Percentiles rank a stretch among this genome's conserved stretches.
Conservation (phyloP, 2,888 invertebrate species). For the Pollenia labialis region DNA sequence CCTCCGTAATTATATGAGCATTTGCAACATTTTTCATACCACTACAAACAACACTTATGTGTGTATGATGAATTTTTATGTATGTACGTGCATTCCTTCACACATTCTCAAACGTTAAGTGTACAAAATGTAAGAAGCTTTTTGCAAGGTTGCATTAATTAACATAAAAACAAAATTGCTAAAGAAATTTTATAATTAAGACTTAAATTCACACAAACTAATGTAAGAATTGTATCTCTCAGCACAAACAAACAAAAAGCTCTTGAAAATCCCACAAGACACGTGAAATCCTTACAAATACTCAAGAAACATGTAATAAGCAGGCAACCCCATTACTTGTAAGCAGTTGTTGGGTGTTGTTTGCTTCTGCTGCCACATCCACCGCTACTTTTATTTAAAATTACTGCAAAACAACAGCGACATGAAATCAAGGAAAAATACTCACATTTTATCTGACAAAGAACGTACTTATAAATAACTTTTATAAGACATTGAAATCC, state of each 20-base stretch:
- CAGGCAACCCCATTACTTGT: slow-evolving; percentile 48
- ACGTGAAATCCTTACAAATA: slow-evolving; percentile 60
- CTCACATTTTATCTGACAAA: slow-evolving; percentile 35
- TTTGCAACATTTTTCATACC: neutral
- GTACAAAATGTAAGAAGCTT: slow-evolving; percentile 43
- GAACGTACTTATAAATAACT: neutral
- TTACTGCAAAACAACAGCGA: slow-evolving; percentile 44
- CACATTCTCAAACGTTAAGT: slow-evolving; percentile 42
- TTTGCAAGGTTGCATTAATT: slow-evolving; percentile 75
- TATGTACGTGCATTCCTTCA: slow-evolving; percentile 1
- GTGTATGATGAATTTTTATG: neutral
- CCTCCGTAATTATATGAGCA: slow-evolving; percentile 12
- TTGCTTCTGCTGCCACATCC: neutral
- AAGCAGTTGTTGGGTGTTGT: slow-evolving; percentile 31
- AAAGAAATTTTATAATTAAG: slow-evolving; percentile 66
- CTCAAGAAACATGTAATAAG: slow-evolving; percentile 37
- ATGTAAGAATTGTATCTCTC: slow-evolving; percentile 22
- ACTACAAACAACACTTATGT: neutral
- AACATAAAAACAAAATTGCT: slow-evolving; percentile 70
- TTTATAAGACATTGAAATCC: slow-evolving; percentile 59
- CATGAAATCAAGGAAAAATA: slow-evolving; percentile 30
- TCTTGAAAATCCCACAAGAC: slow-evolving; percentile 70
- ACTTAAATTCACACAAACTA: slow-evolving; percentile 54
- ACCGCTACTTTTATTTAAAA: slow-evolving; percentile 32
- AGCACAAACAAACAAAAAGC: slow-evolving; percentile 22